phyloP scores from a whole-genome alignment of 2,888 invertebrate species.

The Thymelicus sylvestris region DNA sequence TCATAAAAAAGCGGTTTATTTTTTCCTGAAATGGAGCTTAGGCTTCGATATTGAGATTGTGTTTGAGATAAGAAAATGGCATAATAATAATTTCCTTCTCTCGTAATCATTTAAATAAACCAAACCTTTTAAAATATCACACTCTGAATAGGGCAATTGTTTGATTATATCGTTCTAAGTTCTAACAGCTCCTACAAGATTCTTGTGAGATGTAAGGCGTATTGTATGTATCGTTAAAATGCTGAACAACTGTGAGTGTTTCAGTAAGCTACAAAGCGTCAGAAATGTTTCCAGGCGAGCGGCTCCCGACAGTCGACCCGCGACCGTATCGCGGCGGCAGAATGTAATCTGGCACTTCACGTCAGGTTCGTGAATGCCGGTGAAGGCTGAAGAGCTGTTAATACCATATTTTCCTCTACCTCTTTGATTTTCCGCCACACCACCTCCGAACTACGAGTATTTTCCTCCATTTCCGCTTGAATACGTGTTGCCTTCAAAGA shows the following conservation, averaged over 20 bases:
- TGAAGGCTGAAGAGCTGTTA: constrained; percentile 21
- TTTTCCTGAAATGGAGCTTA: no score
- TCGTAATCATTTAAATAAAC: no score
- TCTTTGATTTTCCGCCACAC: constrained; percentile 54
- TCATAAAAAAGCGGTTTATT: no score
- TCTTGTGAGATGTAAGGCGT: no score
- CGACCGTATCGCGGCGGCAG: not conserved
- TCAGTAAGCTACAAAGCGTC: not conserved
- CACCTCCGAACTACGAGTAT: constrained; percentile 46
- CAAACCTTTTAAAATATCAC: no score
- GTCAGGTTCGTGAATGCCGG: constrained; percentile 12
- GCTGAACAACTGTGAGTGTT: no score
- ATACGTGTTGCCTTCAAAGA: constrained; percentile 36
- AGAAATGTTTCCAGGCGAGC: not conserved
- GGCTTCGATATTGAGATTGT: no score
- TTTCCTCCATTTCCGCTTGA: constrained; percentile 40
- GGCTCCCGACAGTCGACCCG: not conserved
- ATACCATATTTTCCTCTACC: constrained; percentile 34
- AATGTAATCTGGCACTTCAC: constrained; percentile 9
- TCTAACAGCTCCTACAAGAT: no score
- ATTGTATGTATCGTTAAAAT: not conserved
- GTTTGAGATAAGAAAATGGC: no score
- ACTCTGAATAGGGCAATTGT: no score
- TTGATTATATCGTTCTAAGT: no score
- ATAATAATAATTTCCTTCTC: no score